A percentile compares a stretch with the other conserved stretches of the same genome.
Evolutionary conservation across 2,113 vertebrate species (phyloP).

Genomic region (Phalacrocorax brasilianus): DNA sequence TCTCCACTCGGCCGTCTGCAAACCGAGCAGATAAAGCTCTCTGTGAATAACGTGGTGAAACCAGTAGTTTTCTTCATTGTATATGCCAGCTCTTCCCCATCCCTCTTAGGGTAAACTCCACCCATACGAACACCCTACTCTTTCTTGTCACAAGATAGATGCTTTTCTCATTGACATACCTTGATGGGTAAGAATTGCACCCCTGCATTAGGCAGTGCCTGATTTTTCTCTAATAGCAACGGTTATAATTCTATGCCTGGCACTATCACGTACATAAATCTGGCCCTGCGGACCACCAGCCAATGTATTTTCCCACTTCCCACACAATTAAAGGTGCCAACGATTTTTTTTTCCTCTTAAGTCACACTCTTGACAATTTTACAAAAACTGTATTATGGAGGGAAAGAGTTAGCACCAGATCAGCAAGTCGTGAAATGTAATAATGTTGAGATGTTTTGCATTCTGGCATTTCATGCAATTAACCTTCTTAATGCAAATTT

Average conservation of each 20-base stretch:
- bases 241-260: conserved; percentile 23
- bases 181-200: not conserved
- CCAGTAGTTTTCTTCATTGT: not conserved
- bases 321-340: conserved; percentile 32
- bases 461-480: not conserved
- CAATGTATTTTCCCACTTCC: conserved; percentile 5
- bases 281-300: not conserved
- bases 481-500: conserved; percentile 28
- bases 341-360: not conserved
- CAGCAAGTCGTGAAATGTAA: not conserved
- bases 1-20: not conserved
- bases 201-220: rapidly evolving
- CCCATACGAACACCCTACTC: not conserved
- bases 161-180: not conserved
- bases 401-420: not conserved
- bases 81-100: not conserved
- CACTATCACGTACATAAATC: not conserved
- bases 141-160: not conserved
- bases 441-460: not conserved
- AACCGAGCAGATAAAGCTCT: not conserved
- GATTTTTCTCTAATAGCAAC: not conserved
- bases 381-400: not conserved
- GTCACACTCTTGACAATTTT: conserved; percentile 25
- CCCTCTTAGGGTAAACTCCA: not conserved
- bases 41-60: not conserved